A percentile compares a stretch with the other conserved stretches of the same genome.
These are phyloP conservation scores for Rallus limicola DNA, from an alignment of 2,113 vertebrate species.

Conservation along the genomic window DNA sequence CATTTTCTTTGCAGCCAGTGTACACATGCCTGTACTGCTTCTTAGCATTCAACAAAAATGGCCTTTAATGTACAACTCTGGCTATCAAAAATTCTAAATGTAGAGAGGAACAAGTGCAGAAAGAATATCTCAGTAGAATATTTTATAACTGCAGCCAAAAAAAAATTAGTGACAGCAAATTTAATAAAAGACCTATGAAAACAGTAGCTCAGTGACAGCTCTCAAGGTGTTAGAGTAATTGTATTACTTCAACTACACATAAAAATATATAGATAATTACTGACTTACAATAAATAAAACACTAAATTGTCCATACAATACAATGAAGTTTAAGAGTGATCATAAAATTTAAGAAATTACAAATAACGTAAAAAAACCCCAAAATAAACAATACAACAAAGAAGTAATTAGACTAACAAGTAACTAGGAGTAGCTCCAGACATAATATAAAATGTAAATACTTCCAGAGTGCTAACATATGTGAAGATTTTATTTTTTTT, in stretches of 20 bases:
- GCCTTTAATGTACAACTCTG: conserved; percentile 23
- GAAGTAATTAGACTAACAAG: background rate
- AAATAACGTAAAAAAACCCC: conserved; percentile 15
- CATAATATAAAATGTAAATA: background rate
- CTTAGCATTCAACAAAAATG: conserved; percentile 48
- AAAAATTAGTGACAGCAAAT: background rate
- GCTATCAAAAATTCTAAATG: background rate
- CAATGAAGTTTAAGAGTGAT: conserved; percentile 20
- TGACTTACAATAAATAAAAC: conserved; percentile 18
- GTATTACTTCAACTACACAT: background rate
- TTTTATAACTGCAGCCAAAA: background rate
- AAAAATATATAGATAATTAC: background rate
- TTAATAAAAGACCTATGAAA: conserved; percentile 12
- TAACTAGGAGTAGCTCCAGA: background rate
- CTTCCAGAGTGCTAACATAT: background rate
- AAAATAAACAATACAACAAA: background rate
- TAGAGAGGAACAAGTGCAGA: background rate
- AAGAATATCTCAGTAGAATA: background rate
- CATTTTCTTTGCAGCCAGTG: conserved; percentile 27
- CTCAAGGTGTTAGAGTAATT: conserved; percentile 34
- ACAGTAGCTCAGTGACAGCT: background rate
- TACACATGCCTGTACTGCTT: background rate
- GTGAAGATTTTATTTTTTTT: background rate
- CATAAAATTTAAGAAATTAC: conserved; percentile 23
- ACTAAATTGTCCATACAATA: background rate